These are phyloP conservation scores for Heliconius erato DNA, from an alignment of 2,888 invertebrate species.

Conservation along the genomic window DNA sequence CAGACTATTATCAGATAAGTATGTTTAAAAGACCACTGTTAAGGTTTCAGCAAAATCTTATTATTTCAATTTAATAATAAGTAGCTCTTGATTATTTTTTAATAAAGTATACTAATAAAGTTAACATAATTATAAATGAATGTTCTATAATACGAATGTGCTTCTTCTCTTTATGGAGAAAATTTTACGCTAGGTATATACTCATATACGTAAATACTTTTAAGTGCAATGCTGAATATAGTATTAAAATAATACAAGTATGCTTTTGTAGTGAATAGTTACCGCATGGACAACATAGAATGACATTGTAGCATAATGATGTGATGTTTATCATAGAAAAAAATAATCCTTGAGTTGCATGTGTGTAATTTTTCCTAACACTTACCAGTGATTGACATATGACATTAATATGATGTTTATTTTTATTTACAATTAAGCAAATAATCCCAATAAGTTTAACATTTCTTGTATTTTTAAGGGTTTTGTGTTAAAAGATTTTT, in stretches of 20 bases:
- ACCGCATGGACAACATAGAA: background rate
- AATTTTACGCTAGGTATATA: too few species aligned
- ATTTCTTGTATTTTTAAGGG: background rate
- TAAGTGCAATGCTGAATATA: too few species aligned
- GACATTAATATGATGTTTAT: background rate
- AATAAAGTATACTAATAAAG: too few species aligned
- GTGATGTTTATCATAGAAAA: conserved; percentile 12
- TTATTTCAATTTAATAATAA: too few species aligned
- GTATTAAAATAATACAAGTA: background rate
- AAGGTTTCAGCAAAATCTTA: background rate
- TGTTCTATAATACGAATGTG: too few species aligned
- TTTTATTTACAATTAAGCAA: background rate
- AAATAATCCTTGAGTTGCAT: background rate
- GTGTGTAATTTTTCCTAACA: conserved; percentile 3
- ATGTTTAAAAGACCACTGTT: background rate
- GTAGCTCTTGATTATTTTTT: too few species aligned
- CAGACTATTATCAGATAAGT: conserved; percentile 55
- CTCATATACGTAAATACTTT: too few species aligned
- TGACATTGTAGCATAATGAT: conserved; percentile 10
- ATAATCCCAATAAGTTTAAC: background rate
- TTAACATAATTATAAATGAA: too few species aligned
- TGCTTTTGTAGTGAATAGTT: background rate
- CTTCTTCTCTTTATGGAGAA: too few species aligned
- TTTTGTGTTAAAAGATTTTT: background rate
- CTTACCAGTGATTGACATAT: background rate